Percentiles rank a stretch among this genome's conserved stretches.
Conservation (phyloP, 2,888 invertebrate species). For the Unio delphinus region DNA sequence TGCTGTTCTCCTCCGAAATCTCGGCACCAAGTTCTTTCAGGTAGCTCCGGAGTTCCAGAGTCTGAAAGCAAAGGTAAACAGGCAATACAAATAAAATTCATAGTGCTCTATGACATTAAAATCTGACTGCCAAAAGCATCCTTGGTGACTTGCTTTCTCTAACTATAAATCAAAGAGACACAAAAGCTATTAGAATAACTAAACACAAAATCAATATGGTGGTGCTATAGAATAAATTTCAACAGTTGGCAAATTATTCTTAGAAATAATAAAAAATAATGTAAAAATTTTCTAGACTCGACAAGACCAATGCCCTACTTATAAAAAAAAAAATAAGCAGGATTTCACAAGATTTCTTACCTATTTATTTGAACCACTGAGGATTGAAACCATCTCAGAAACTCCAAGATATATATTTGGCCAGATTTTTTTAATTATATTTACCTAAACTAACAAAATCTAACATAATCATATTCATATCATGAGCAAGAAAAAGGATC, state of each 20-base stretch:
- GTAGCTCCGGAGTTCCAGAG: constrained; percentile 85
- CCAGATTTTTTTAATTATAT: too few relatives aligned
- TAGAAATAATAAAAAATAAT: background rate
- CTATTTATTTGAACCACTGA: too few relatives aligned
- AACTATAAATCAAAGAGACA: background rate
- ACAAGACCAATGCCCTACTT: background rate
- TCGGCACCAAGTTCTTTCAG: constrained; percentile 95
- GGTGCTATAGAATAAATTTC: background rate
- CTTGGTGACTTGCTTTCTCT: too few relatives aligned
- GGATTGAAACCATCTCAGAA: too few relatives aligned
- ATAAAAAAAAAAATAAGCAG: background rate
- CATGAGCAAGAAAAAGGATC: too few relatives aligned
- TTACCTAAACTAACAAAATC: too few relatives aligned
- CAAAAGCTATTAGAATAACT: too few relatives aligned
- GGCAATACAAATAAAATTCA: background rate
- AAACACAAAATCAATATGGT: too few relatives aligned
- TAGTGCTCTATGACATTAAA: background rate
- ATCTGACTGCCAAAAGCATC: background rate
- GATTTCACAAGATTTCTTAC: background rate
- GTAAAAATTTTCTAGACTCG: background rate
- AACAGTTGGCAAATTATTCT: background rate
- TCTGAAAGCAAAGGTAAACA: constrained; percentile 62
- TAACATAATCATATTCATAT: too few relatives aligned
- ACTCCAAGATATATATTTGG: too few relatives aligned
- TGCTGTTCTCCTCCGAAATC: constrained; percentile 91